Conservation (phyloP, 2,888 invertebrate genomes). For the Panzeria rudis region DNA sequence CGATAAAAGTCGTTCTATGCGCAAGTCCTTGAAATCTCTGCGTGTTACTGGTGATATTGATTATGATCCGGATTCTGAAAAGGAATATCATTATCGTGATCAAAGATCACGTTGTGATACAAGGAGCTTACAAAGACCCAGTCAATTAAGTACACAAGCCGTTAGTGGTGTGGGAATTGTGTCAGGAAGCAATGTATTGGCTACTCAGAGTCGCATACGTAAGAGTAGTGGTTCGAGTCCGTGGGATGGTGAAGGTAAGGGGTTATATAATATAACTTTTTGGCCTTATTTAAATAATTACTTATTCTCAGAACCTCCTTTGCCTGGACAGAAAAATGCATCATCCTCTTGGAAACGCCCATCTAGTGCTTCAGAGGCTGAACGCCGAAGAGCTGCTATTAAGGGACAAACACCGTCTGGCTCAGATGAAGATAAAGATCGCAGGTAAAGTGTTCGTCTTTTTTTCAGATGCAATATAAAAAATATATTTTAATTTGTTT, state of each 20-base stretch:
- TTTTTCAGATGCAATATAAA: not conserved
- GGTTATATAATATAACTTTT: not conserved
- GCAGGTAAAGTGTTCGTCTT: constrained; percentile 80
- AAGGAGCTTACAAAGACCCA: constrained; percentile 82
- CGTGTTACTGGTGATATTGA: constrained; percentile 83
- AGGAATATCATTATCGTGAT: constrained; percentile 81
- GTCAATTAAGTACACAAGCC: constrained; percentile 77
- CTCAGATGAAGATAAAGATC: constrained; percentile 86
- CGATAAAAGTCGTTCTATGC: constrained; percentile 80
- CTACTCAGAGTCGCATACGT: constrained; percentile 78
- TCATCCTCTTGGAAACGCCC: constrained; percentile 85
- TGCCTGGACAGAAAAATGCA: constrained; percentile 78
- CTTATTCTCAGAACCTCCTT: constrained; percentile 65
- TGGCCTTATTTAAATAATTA: not conserved
- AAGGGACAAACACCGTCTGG: constrained; percentile 82
- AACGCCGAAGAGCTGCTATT: constrained; percentile 81
- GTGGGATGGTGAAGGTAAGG: constrained; percentile 85
- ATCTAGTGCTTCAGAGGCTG: constrained; percentile 86
- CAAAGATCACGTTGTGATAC: constrained; percentile 75
- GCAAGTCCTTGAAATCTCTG: constrained; percentile 81
- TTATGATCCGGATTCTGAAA: constrained; percentile 85
- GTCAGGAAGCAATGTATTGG: constrained; percentile 13
- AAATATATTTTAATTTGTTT: not conserved
- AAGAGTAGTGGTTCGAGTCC: constrained; percentile 84
- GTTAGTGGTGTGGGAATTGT: constrained; percentile 65